Conservation (phyloP, 2,113 vertebrate genomes). For the Capreolus pygargus region DNA sequence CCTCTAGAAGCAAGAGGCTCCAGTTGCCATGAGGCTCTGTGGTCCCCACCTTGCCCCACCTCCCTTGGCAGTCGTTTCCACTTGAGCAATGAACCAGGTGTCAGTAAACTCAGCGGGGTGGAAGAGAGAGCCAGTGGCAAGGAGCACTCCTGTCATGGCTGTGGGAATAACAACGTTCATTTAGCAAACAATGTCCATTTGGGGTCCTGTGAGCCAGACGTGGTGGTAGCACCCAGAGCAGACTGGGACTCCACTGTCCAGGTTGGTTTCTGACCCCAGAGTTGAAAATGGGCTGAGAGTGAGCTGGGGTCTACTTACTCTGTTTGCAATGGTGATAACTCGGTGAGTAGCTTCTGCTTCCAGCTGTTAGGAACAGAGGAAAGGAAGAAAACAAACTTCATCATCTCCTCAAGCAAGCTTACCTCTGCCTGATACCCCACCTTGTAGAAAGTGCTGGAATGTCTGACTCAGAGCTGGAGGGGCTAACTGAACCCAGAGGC, state of each 20-base stretch:
- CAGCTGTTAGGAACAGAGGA: constrained; percentile 83
- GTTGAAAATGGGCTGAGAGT: background rate
- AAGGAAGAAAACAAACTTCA: background rate
- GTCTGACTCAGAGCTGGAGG: background rate
- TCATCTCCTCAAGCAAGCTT: background rate
- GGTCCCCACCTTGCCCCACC: background rate
- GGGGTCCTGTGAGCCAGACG: background rate
- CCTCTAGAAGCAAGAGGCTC: background rate
- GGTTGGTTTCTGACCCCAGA: background rate
- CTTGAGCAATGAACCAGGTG: background rate
- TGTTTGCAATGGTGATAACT: constrained; percentile 94
- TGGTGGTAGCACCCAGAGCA: background rate
- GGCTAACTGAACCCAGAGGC: background rate
- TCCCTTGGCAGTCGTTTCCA: background rate
- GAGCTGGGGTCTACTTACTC: constrained; percentile 83
- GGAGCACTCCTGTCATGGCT: background rate
- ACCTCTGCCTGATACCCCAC: background rate
- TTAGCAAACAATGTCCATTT: background rate
- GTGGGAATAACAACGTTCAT: background rate
- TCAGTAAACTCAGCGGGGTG: background rate
- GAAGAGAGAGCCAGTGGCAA: background rate
- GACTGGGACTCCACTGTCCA: background rate
- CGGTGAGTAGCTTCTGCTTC: constrained; percentile 96
- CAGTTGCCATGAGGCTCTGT: background rate
- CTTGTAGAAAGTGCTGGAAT: background rate